Percentiles rank a stretch among this genome's conserved stretches.
phyloP scores from a whole-genome alignment of 2,888 invertebrate species.

The Myopa testacea region DNA sequence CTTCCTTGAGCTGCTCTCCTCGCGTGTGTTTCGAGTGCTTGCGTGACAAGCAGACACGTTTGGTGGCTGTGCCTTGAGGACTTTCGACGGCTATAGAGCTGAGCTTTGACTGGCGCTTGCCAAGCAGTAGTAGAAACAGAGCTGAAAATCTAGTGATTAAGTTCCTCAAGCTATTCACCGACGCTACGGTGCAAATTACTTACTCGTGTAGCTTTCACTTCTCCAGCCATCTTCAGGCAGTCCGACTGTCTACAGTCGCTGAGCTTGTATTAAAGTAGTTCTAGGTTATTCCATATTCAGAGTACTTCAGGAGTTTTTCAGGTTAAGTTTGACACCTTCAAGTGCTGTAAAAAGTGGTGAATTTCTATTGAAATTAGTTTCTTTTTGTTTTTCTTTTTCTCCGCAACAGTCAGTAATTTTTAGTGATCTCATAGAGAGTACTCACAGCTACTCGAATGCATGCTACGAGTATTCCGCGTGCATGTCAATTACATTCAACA shows the following conservation, averaged over 20 bases:
- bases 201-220: background rate
- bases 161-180: background rate
- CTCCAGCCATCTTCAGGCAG: background rate
- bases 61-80: too few relatives aligned
- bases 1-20: too few relatives aligned
- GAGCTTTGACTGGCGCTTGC: too few relatives aligned
- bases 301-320: background rate
- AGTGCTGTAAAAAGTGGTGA: background rate
- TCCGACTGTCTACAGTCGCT: background rate
- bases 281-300: background rate
- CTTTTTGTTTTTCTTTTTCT: background rate
- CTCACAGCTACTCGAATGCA: background rate
- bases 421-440: background rate
- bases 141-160: too few relatives aligned
- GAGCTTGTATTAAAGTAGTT: background rate
- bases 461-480: background rate
- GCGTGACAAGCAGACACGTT: too few relatives aligned
- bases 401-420: background rate
- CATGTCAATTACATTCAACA: conserved; percentile 11
- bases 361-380: background rate
- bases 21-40: too few relatives aligned
- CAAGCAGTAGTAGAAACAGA: too few relatives aligned
- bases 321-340: background rate
- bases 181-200: background rate
- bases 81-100: too few relatives aligned